A percentile compares a stretch with the other conserved stretches of the same genome.
Evolutionary conservation across 1,140 invertebrate genomes (phyloP).

Genomic region (Neelides sp.): DNA sequence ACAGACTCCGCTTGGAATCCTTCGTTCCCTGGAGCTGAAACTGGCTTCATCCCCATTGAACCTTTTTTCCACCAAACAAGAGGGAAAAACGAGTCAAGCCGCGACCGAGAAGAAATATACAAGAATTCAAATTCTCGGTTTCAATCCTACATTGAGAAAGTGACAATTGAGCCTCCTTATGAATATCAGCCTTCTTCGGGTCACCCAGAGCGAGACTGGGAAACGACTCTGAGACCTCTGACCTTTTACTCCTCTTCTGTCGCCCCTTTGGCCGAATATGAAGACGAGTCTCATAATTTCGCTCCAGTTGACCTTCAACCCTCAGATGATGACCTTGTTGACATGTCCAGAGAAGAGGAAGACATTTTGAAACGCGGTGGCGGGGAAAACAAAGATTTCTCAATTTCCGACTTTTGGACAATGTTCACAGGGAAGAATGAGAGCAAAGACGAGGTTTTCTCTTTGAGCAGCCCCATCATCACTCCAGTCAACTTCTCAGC

Average conservation of each 20-base stretch:
- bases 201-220: slow-evolving; percentile 5
- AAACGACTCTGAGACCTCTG: no score
- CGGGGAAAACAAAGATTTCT: slow-evolving; percentile 25
- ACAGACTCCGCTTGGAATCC: slow-evolving; percentile 21
- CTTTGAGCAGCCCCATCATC: not conserved
- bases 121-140: slow-evolving; percentile 1
- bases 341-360: slow-evolving; percentile 36
- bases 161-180: not conserved
- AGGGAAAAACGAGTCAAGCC: not conserved
- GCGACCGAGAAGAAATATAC: slow-evolving; percentile 5
- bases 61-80: slow-evolving; percentile 27
- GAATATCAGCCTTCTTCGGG: slow-evolving; percentile 1
- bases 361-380: slow-evolving; percentile 25
- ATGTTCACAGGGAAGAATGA: slow-evolving; percentile 18
- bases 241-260: slow-evolving; percentile 2
- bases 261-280: slow-evolving; percentile 11
- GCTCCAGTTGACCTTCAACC: slow-evolving; percentile 16
- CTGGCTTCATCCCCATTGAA: slow-evolving; percentile 30
- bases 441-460: not conserved
- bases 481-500: slow-evolving; percentile 25
- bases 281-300: slow-evolving; percentile 15
- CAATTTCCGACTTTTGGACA: slow-evolving; percentile 26
- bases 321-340: no score
- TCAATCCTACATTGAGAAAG: not conserved
- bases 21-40: slow-evolving; percentile 23